Evolutionary conservation across 2,888 invertebrate species (phyloP).

Genomic region (Sinelater perroti): DNA sequence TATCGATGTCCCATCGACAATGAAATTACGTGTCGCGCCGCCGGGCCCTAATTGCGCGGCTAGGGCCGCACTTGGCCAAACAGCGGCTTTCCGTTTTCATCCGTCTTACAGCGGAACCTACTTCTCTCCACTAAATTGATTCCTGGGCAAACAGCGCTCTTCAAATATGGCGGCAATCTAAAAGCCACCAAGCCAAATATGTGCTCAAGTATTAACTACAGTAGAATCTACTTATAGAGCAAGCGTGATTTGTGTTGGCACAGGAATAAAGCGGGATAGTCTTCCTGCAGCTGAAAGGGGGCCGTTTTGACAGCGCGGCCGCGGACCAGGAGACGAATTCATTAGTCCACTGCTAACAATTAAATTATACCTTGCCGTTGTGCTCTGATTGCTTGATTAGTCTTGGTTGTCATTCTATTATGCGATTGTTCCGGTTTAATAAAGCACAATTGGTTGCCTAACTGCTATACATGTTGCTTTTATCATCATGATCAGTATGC

Average conservation of each 20-base stretch:
- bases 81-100: slow-evolving; percentile 20
- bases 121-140: slow-evolving; percentile 51
- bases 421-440: no score
- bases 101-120: slow-evolving; percentile 19
- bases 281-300: slow-evolving; percentile 2
- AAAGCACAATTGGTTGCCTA: no score
- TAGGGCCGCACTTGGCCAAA: slow-evolving; percentile 18
- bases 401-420: no score
- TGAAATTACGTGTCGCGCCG: not conserved
- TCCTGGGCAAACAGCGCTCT: slow-evolving; percentile 52
- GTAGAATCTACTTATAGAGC: slow-evolving; percentile 40
- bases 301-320: not conserved
- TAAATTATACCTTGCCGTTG: not conserved
- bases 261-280: slow-evolving; percentile 13
- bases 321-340: not conserved
- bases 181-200: slow-evolving; percentile 57
- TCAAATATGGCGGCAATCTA: slow-evolving; percentile 54
- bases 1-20: slow-evolving; percentile 17
- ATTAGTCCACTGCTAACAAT: not conserved
- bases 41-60: not conserved
- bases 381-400: no score
- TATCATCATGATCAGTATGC: no score
- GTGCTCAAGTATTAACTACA: slow-evolving; percentile 56
- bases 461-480: no score
- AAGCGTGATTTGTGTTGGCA: slow-evolving; percentile 32